phyloP scores from a whole-genome alignment of 2,113 vertebrate genomes.

The Entosphenus tridentatus region DNA sequence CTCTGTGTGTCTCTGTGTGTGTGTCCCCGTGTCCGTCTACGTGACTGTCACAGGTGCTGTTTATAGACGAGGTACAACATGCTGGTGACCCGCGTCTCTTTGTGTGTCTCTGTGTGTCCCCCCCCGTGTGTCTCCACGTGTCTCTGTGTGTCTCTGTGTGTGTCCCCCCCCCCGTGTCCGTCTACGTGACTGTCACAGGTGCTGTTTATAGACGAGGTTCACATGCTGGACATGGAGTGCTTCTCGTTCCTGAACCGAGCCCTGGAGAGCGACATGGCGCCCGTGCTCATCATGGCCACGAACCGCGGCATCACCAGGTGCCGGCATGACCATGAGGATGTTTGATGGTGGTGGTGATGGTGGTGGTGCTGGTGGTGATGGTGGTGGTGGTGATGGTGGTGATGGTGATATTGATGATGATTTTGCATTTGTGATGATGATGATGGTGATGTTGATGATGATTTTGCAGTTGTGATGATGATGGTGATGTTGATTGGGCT shows the following conservation, averaged over 20 bases:
- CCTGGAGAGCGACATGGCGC: conserved; percentile 61
- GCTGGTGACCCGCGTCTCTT: background rate
- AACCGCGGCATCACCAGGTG: conserved; percentile 73
- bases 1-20: too few relatives aligned
- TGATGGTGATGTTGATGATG: too few relatives aligned
- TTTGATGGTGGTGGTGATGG: too few relatives aligned
- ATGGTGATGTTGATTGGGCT: too few relatives aligned
- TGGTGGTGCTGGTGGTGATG: too few relatives aligned
- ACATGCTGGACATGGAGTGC: conserved; percentile 80
- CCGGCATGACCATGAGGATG: background rate
- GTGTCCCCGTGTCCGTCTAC: too few relatives aligned
- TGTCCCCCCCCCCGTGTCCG: background rate
- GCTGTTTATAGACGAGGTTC: conserved; percentile 74
- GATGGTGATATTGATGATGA: too few relatives aligned
- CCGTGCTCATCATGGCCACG: conserved; percentile 74
- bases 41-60: too few relatives aligned
- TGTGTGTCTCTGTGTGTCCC: background rate
- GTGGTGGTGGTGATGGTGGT: too few relatives aligned
- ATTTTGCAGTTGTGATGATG: too few relatives aligned
- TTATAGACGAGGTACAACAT: background rate
- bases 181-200: conserved; percentile 24
- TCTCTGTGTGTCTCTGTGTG: background rate
- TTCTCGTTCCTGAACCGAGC: conserved; percentile 76
- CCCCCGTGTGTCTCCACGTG: background rate
- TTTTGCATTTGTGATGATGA: too few relatives aligned